Evolutionary conservation across 2,888 invertebrate genomes (phyloP).

Genomic region (Mythimna pallens): DNA sequence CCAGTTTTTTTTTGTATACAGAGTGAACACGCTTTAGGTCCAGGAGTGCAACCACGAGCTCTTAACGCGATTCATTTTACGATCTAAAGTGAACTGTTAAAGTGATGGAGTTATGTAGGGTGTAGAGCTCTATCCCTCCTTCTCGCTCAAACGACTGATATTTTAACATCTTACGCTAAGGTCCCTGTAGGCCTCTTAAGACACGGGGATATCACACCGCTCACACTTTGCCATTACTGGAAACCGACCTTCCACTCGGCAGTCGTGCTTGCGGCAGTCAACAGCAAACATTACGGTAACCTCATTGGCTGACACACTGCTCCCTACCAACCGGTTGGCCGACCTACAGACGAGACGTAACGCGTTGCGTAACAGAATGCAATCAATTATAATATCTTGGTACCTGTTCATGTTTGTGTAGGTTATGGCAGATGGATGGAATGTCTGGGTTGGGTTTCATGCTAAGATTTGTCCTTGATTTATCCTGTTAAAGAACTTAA

Average conservation of each 20-base stretch:
- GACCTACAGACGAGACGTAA: conserved; percentile 58
- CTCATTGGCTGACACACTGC: conserved; percentile 62
- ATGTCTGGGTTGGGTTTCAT: conserved; percentile 2
- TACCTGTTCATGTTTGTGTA: conserved; percentile 34
- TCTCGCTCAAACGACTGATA: too few species aligned
- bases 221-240: neutral
- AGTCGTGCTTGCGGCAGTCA: conserved; percentile 2
- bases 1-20: too few species aligned
- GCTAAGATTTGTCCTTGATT: neutral
- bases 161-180: too few species aligned
- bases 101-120: too few species aligned
- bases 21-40: too few species aligned
- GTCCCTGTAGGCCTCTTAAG: too few species aligned
- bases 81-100: too few species aligned
- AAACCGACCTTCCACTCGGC: neutral
- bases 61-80: too few species aligned
- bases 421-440: conserved; percentile 17
- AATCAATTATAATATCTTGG: conserved; percentile 28
- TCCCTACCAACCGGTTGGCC: conserved; percentile 60
- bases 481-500: neutral
- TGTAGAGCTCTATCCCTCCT: too few species aligned
- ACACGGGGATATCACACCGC: too few species aligned
- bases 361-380: conserved; percentile 54
- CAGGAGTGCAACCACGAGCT: too few species aligned
- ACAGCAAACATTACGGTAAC: conserved; percentile 40